Conservation (phyloP, 1,140 invertebrate species). For the Pseudomyrmex pallidus region DNA sequence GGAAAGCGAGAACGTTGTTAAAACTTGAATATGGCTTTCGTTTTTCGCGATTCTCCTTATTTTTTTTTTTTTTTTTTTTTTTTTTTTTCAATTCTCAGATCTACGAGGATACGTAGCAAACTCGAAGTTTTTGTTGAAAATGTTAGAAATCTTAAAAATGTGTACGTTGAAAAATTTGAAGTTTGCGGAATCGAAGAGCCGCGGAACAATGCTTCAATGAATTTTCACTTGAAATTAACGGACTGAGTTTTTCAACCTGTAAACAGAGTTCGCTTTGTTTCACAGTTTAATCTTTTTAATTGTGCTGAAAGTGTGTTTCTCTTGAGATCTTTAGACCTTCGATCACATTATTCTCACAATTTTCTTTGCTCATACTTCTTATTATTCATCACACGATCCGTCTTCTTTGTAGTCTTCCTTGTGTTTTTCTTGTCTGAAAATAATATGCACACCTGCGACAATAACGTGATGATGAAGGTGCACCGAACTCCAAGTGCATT, state of each 20-base stretch:
- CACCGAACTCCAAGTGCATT: conserved; percentile 69
- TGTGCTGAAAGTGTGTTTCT: background rate
- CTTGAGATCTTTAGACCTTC: background rate
- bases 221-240: background rate
- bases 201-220: background rate
- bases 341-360: background rate
- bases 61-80: background rate
- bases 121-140: background rate
- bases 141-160: background rate
- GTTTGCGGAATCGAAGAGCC: background rate
- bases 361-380: background rate
- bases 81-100: background rate
- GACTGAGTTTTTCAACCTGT: background rate
- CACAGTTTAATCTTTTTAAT: background rate
- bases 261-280: background rate
- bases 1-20: conserved; percentile 43
- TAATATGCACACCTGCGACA: conserved; percentile 66
- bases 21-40: conserved; percentile 28
- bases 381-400: conserved; percentile 3
- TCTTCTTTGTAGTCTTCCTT: background rate
- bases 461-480: conserved; percentile 64
- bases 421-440: conserved; percentile 43
- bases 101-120: background rate
- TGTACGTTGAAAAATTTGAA: background rate
- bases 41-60: conserved; percentile 11